Evolutionary conservation across 2,113 vertebrate genomes (phyloP).

Genomic region (Lampris megalopsis): DNA sequence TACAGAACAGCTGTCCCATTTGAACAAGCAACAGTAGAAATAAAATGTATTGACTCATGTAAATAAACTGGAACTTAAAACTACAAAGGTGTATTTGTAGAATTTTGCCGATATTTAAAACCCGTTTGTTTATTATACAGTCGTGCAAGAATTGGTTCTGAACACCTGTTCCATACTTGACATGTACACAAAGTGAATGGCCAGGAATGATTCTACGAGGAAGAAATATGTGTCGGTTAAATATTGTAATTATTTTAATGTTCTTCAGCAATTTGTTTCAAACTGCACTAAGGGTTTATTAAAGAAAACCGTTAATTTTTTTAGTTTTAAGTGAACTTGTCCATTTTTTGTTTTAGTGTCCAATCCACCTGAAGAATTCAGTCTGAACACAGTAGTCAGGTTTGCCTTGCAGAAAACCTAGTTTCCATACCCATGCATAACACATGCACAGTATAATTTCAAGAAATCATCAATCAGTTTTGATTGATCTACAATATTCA

Average conservation of each 20-base stretch:
- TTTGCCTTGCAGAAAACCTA: conserved; percentile 11
- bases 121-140: conserved; percentile 21
- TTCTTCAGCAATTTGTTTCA: not conserved
- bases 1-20: not conserved
- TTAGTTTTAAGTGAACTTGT: too few species aligned
- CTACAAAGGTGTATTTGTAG: not conserved
- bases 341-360: not conserved
- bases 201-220: not conserved
- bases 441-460: conserved; percentile 13
- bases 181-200: not conserved
- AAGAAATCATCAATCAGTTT: not conserved
- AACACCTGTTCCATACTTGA: not conserved
- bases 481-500: not conserved
- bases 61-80: not conserved
- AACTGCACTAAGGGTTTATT: not conserved
- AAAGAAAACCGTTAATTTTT: too few species aligned
- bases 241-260: not conserved
- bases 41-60: not conserved
- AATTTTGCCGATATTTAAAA: conserved; percentile 3
- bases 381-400: not conserved
- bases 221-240: not conserved
- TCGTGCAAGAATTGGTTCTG: conserved; percentile 17
- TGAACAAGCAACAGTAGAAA: conserved; percentile 37
- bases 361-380: not conserved
- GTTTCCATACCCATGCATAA: not conserved